phyloP scores from a whole-genome alignment of 2,888 invertebrate species.

The Hirtodrosophila confusa region DNA sequence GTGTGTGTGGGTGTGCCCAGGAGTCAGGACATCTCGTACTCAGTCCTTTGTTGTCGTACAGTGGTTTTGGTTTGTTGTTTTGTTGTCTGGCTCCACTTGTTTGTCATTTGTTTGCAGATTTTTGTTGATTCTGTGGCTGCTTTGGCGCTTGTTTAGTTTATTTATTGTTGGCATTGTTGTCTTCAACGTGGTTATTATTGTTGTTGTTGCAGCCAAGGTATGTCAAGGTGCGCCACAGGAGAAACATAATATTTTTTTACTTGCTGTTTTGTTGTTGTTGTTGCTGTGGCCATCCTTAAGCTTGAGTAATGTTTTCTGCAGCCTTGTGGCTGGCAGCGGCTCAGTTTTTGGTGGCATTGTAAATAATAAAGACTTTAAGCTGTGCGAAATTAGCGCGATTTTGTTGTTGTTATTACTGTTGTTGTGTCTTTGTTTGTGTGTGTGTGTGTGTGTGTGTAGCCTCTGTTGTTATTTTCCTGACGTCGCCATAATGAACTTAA shows the following conservation, averaged over 20 bases:
- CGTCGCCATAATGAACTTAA: conserved; percentile 68
- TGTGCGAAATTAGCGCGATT: conserved; percentile 69
- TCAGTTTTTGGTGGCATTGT: conserved; percentile 68
- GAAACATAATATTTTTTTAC: conserved; percentile 45
- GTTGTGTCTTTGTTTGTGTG: conserved; percentile 10
- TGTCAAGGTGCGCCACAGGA: conserved; percentile 72
- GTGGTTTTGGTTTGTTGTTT: conserved; percentile 68
- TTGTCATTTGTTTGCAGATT: conserved; percentile 80
- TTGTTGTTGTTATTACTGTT: conserved; percentile 22
- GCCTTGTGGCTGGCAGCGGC: conserved; percentile 69
- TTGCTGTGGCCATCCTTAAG: conserved; percentile 48
- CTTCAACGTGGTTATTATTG: conserved; percentile 30
- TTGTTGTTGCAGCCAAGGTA: conserved; percentile 44
- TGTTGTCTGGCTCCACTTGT: conserved; percentile 72
- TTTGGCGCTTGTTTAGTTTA: conserved; percentile 78
- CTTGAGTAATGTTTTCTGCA: conserved; percentile 68
- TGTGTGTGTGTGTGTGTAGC: conserved; percentile 20
- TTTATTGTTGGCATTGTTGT: conserved; percentile 67
- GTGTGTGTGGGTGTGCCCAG: conserved; percentile 9
- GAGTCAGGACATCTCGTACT: conserved; percentile 32
- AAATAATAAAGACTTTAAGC: conserved; percentile 81
- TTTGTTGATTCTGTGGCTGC: conserved; percentile 78
- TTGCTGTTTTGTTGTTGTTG: conserved; percentile 1
- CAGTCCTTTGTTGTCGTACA: conserved; percentile 50
- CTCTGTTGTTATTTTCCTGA: conserved; percentile 43